Evolutionary conservation across 23 tunicate species (phyloP).

Genomic region (Styela clava): DNA sequence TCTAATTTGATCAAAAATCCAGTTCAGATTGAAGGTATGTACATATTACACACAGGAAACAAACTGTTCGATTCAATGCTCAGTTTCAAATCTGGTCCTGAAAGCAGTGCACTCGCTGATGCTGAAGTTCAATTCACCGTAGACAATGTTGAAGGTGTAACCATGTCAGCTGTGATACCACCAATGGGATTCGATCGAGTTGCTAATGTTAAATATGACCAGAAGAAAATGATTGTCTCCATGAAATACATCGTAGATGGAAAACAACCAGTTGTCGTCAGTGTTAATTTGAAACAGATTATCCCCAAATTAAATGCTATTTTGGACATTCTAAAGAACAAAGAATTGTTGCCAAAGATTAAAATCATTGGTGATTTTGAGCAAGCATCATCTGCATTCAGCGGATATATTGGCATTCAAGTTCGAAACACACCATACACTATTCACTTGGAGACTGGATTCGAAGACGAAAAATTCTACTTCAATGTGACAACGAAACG

Average conservation of each 20-base stretch:
- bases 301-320: background rate
- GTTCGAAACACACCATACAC: constrained; percentile 24
- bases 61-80: background rate
- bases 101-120: background rate
- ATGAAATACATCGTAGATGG: background rate
- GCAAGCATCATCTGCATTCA: background rate
- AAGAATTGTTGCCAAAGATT: constrained; percentile 16
- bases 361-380: constrained; percentile 8
- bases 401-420: constrained; percentile 7
- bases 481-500: constrained; percentile 36
- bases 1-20: constrained; percentile 1
- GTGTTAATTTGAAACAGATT: background rate
- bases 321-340: constrained; percentile 9
- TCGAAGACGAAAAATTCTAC: background rate
- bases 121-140: constrained; percentile 10
- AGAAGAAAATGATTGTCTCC: background rate
- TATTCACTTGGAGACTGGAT: constrained; percentile 14
- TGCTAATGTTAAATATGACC: background rate
- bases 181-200: background rate
- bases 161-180: background rate
- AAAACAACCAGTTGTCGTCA: constrained; percentile 8
- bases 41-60: background rate
- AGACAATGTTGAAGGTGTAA: background rate
- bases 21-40: background rate
- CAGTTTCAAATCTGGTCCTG: constrained; percentile 1